phyloP scores from a whole-genome alignment of 2,888 invertebrate genomes.

The Trichogramma dendrolimi region DNA sequence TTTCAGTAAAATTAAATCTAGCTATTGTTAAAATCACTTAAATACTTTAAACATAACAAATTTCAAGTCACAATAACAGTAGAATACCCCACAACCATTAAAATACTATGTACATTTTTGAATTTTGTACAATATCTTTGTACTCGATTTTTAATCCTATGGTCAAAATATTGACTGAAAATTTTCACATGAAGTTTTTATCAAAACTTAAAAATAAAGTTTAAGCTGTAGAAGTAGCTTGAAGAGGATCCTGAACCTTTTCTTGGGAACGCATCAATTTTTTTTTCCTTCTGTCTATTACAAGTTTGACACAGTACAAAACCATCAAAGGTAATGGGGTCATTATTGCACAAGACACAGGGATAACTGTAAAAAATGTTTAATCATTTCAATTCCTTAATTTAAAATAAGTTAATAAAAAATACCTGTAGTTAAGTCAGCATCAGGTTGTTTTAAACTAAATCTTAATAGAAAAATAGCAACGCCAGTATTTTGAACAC shows the following conservation, averaged over 20 bases:
- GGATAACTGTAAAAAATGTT: constrained; percentile 65
- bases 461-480: constrained; percentile 82
- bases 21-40: constrained; percentile 3
- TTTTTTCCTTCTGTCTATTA: constrained; percentile 34
- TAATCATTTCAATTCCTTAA: constrained; percentile 12
- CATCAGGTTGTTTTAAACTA: constrained; percentile 77
- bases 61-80: neutral
- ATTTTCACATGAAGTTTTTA: too few species aligned
- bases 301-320: constrained; percentile 46
- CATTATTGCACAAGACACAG: constrained; percentile 89
- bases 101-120: neutral
- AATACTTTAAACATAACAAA: constrained; percentile 8
- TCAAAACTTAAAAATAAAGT: constrained; percentile 2
- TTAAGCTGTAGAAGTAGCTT: constrained; percentile 20
- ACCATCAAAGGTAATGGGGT: constrained; percentile 80
- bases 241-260: constrained; percentile 35
- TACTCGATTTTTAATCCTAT: too few species aligned
- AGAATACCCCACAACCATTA: constrained; percentile 3
- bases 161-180: too few species aligned
- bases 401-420: constrained; percentile 16
- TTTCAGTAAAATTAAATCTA: neutral
- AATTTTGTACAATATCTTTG: too few species aligned
- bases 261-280: constrained; percentile 36
- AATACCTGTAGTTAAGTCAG: constrained; percentile 79
- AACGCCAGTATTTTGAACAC: constrained; percentile 90